A percentile compares a stretch with the other conserved stretches of the same genome.
Conservation (phyloP, 2,113 vertebrate species). For the Motacilla tschutschensis region DNA sequence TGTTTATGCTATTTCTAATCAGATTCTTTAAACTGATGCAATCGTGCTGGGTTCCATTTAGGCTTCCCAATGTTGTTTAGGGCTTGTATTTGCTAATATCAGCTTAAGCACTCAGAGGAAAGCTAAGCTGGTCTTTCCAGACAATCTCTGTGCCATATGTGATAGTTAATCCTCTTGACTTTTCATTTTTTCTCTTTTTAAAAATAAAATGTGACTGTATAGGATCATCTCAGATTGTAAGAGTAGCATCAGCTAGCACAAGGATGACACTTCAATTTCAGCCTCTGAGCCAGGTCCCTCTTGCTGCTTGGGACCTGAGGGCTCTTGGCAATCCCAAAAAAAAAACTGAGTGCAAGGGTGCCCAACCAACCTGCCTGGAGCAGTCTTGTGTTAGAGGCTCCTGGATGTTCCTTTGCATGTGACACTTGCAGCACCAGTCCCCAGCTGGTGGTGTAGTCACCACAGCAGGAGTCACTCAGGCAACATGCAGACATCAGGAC, state of each 20-base stretch:
- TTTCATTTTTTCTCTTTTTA: neutral
- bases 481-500: rapidly evolving
- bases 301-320: neutral
- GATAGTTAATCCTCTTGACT: conserved; percentile 18
- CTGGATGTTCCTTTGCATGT: neutral
- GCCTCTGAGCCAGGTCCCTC: neutral
- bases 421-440: rapidly evolving
- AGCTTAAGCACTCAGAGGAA: neutral
- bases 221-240: neutral
- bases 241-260: rapidly evolving
- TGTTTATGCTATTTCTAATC: neutral
- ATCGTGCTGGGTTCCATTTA: rapidly evolving
- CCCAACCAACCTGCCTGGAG: neutral
- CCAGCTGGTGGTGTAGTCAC: neutral
- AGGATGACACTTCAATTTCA: neutral
- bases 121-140: neutral
- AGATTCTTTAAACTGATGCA: neutral
- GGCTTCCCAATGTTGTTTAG: neutral
- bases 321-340: neutral
- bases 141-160: neutral
- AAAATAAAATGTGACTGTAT: neutral
- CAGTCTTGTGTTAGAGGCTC: neutral
- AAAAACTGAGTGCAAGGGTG: neutral
- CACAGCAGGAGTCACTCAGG: neutral
- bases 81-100: neutral